phyloP scores from a whole-genome alignment of 2,113 vertebrate genomes.

The Elephantulus edwardii region DNA sequence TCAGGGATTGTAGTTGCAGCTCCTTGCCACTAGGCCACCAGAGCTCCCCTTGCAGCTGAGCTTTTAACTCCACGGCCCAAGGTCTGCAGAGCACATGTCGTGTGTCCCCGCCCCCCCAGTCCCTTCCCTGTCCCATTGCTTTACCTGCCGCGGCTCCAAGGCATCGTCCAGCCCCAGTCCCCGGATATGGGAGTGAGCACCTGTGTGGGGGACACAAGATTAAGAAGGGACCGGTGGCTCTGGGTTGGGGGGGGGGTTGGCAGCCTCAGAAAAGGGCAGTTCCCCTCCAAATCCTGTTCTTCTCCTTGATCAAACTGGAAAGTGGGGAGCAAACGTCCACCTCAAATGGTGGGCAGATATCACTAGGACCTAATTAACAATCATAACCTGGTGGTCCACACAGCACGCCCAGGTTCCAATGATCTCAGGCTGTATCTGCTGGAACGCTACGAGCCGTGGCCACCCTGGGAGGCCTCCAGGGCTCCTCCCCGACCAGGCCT shows the following conservation, averaged over 20 bases:
- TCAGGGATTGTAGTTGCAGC: too few relatives aligned
- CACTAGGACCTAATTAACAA: too few relatives aligned
- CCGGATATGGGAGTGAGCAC: conserved; percentile 95
- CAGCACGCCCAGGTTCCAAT: background rate
- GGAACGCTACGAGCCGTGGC: too few relatives aligned
- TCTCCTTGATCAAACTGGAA: background rate
- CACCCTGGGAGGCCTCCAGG: too few relatives aligned
- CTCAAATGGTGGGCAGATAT: too few relatives aligned
- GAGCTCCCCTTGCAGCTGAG: background rate
- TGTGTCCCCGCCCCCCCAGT: background rate
- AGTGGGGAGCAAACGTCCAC: too few relatives aligned
- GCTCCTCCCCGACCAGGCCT: too few relatives aligned
- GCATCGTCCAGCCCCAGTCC: conserved; percentile 94
- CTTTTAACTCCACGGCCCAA: background rate
- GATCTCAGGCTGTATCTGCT: too few relatives aligned
- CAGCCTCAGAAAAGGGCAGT: background rate
- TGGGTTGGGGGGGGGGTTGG: accelerated
- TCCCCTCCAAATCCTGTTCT: background rate
- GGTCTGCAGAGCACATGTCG: too few relatives aligned
- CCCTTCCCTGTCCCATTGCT: too few relatives aligned
- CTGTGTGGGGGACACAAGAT: conserved; percentile 74
- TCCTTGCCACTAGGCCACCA: too few relatives aligned
- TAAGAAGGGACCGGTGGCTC: background rate
- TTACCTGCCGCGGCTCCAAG: conserved; percentile 94
- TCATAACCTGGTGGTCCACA: too few relatives aligned